These are phyloP conservation scores for Antheraea assamensis DNA, from an alignment of 2,888 invertebrate genomes.

Conservation along the genomic window DNA sequence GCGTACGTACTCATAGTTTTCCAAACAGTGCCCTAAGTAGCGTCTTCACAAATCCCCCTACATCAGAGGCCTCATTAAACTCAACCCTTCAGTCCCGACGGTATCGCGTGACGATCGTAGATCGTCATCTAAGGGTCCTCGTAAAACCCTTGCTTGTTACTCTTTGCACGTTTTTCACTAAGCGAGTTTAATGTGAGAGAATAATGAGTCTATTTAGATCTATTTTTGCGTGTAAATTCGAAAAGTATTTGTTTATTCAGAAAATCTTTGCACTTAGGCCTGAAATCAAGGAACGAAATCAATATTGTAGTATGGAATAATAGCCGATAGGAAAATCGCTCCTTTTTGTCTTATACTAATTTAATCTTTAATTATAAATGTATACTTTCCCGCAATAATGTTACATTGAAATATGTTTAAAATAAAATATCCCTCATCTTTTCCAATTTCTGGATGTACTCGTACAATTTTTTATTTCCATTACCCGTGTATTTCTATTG, in stretches of 20 bases:
- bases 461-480: too few relatives aligned
- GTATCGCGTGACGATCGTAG: conserved; percentile 58
- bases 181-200: not conserved
- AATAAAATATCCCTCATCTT: not conserved
- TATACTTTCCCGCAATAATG: not conserved
- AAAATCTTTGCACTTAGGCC: too few relatives aligned
- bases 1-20: conserved; percentile 24
- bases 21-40: conserved; percentile 34
- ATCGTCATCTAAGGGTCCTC: conserved; percentile 23
- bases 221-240: not conserved
- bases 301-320: too few relatives aligned
- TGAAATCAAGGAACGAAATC: too few relatives aligned
- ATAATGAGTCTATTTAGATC: not conserved
- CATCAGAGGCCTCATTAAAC: conserved; percentile 55
- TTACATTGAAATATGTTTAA: not conserved
- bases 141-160: conserved; percentile 19
- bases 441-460: too few relatives aligned
- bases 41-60: conserved; percentile 38
- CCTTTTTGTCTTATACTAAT: not conserved
- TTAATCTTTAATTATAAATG: not conserved
- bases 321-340: not conserved
- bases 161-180: not conserved
- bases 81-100: conserved; percentile 47
- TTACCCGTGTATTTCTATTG: too few relatives aligned
- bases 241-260: not conserved